These are phyloP conservation scores for Trissonchulus latispiculum DNA, from an alignment of 2,888 invertebrate genomes.

Conservation along the genomic window DNA sequence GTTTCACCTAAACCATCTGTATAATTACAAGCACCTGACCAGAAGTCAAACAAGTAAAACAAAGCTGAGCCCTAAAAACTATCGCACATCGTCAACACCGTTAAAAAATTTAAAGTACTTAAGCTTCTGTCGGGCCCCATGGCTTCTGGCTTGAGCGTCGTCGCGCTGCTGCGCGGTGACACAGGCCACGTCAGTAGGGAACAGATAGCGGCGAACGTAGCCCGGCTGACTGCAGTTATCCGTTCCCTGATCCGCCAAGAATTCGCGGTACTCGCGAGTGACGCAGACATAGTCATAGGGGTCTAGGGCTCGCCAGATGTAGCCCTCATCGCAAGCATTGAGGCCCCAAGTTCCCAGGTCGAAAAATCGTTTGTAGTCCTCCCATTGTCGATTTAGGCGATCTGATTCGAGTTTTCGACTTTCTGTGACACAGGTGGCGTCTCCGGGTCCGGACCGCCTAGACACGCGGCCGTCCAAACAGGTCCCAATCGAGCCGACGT, in stretches of 20 bases:
- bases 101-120: slow-evolving; percentile 11
- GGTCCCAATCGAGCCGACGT: neutral
- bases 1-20: too few species aligned
- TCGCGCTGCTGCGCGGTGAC: neutral
- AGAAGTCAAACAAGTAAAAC: too few species aligned
- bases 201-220: neutral
- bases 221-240: neutral
- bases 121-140: neutral
- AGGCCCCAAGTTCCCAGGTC: neutral
- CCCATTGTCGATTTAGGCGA: too few species aligned
- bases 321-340: neutral
- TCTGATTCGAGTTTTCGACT: too few species aligned
- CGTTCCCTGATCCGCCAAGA: neutral
- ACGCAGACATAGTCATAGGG: slow-evolving; percentile 13
- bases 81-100: slow-evolving; percentile 22
- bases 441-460: neutral
- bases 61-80: too few species aligned
- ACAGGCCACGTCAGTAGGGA: slow-evolving; percentile 8
- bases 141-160: neutral
- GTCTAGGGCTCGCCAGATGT: slow-evolving; percentile 1
- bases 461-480: neutral
- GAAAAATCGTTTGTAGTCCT: neutral
- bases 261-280: neutral
- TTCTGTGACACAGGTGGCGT: neutral
- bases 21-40: too few species aligned